Base-by-base conservation (phyloP, 92 coral and sea anemone species). In the Zoanthus sociatus region DNA sequence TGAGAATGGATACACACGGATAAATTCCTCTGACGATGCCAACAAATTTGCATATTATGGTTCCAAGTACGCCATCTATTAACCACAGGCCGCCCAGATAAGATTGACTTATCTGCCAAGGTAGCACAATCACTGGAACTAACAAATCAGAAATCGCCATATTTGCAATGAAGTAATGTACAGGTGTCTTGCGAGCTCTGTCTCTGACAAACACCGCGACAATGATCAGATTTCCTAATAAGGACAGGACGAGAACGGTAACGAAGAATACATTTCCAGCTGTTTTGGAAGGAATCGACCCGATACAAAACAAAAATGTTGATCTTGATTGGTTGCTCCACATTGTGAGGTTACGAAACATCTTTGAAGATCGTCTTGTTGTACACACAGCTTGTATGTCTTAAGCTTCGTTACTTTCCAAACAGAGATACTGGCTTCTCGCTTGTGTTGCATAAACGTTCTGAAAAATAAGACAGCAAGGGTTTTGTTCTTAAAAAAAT, bases 71-170 rank as follows among this genome's bases (percentile, higher is more conserved):
- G 13, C 85, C 85, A 21, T 81, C 74, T 13, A 81, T 48, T 15
- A 81, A 46, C 85, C 85, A 81, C 44, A 46, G 48, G 45, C 85
- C 17, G 1, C 15, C 21, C 1, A 18, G 75, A 50, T 81, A 14
- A n/a, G 63, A 44, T 3, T 11, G 53, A 81, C 85, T 81, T 46
- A 81, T 66, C 66, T 81, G 74, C 85, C 85, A 81, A 3, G 85
- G 85, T 50, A 81, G 21, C 0, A 81, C 85, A 11, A 81, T 50
- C 56, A 47, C 58, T 64, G 85, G 85, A 67, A 81, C 47, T 47
- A 81, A 48, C 61, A 81, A 81, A 67, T 81, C 85, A 26, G 85
- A 81, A 66, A 81, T 21, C 30, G 85, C 85, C 75, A 81, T 81
- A 55, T 46, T 81, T 47, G n/a, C 85, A 18, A 81, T 81, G 46